Conservation (phyloP, 1,140 invertebrate species). For the Drusus annulatus region DNA sequence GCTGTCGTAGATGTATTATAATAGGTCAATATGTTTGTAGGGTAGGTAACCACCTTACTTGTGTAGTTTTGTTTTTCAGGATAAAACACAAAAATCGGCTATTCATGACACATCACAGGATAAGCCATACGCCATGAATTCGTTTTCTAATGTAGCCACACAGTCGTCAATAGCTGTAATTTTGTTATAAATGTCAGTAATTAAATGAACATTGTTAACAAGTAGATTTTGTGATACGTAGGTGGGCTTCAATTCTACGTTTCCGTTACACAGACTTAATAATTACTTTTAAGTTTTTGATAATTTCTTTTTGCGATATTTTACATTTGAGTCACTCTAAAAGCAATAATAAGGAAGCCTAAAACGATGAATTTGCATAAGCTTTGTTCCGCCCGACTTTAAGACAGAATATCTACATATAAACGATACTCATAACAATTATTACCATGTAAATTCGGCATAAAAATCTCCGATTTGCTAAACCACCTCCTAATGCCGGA, state of each 20-base stretch:
- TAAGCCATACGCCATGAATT: too few species aligned
- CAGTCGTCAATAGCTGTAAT: too few species aligned
- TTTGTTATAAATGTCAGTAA: too few species aligned
- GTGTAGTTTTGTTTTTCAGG: too few species aligned
- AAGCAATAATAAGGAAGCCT: conserved; percentile 28
- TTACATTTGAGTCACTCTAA: neutral
- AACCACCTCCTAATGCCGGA: neutral
- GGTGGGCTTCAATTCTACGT: conserved; percentile 6
- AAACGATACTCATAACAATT: conserved; percentile 26
- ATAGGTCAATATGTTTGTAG: too few species aligned
- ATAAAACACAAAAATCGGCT: too few species aligned
- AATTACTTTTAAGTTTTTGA: neutral
- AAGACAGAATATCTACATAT: neutral
- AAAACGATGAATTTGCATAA: conserved; percentile 22
- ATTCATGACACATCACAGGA: too few species aligned
- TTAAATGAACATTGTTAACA: too few species aligned
- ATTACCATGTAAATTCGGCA: conserved; percentile 23
- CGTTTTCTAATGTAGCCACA: too few species aligned
- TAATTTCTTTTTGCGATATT: neutral
- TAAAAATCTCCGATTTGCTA: conserved; percentile 12
- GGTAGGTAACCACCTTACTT: too few species aligned
- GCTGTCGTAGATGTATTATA: too few species aligned
- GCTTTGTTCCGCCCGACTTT: conserved; percentile 32
- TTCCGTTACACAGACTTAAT: neutral
- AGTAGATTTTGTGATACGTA: neutral